Base-by-base conservation (phyloP, 2,113 vertebrate genomes). In the Prinia subflava region DNA sequence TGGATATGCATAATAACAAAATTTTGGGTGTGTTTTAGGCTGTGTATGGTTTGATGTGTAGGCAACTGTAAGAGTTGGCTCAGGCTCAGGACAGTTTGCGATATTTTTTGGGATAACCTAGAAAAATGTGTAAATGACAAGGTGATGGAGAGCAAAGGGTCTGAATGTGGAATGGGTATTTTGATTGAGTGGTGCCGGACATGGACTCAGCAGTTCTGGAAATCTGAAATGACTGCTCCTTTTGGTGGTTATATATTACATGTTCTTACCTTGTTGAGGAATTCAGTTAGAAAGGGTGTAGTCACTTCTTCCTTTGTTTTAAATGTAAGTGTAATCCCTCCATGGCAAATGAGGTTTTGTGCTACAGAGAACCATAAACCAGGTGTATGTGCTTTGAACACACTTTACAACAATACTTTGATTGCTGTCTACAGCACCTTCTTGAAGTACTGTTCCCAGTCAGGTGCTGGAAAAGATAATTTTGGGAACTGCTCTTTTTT, bases 221-320 rank as follows among this genome's bases (percentile, higher is more conserved):
- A 89, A 65, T 76, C 33, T 39, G 33, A 73, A 73, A 27, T 42
- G 33, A 33, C 39, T 67, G 21, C 24, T 92, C 10, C 50, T 74
- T 57, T 62, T 31, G 11, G 30, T 52, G 9, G 6, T 75, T 82
- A 17, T 52, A 19, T 49, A 9, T 53, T 52, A 42, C 22, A 15
- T n/a, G 4, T 78, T 81, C 28, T 84, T 87, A 73, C 27, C 35
- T 77, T 53, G 7, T 15, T 74, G 23, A 81, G 15, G 20, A 89
- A 33, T 91, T 89, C 41, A 81, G 6, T 81, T 94, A 50, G 78
- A 84, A 11, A 75, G 57, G 24, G 4, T 81, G 47, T 87, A 79
- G 69, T 75, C 87, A 53, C 16, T 62, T 56, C 27, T 89, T 87
- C 30, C 56, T 87, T 87, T 71, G 44, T 63, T 95, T 91, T 68